Percentiles rank a stretch among this genome's conserved stretches.
phyloP scores from a whole-genome alignment of 2,797 vertebrate species.

The Mormyrus hasselquistii region DNA sequence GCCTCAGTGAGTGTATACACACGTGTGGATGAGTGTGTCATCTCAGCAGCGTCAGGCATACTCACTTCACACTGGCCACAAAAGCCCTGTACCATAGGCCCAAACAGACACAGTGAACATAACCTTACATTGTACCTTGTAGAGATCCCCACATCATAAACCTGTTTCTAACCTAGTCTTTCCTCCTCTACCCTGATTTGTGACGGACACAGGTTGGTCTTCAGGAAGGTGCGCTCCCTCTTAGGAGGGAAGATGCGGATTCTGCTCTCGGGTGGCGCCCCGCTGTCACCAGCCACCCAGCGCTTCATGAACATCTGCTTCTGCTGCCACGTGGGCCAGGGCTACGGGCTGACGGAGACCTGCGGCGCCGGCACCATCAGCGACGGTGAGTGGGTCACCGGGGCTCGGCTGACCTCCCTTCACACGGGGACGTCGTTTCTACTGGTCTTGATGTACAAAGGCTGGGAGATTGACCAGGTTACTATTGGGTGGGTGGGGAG shows the following conservation, averaged over 20 bases:
- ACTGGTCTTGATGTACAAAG: not conserved
- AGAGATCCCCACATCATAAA: not conserved
- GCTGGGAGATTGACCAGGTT: slow-evolving; percentile 34
- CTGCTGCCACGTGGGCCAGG: slow-evolving; percentile 91
- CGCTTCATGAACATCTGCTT: slow-evolving; percentile 97
- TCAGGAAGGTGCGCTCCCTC: slow-evolving; percentile 78
- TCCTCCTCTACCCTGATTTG: not conserved
- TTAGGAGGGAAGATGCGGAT: slow-evolving; percentile 79
- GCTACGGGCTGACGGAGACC: slow-evolving; percentile 90
- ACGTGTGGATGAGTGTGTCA: not conserved
- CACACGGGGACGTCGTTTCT: not conserved
- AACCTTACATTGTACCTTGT: not conserved
- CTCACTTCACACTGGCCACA: not conserved
- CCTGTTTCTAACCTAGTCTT: not conserved
- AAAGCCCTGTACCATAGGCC: not conserved
- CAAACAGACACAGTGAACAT: not conserved
- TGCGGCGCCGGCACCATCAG: slow-evolving; percentile 84
- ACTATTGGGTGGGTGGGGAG: slow-evolving; percentile 42
- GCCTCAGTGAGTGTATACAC: not conserved
- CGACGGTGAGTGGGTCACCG: slow-evolving; percentile 60
- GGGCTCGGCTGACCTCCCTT: no score
- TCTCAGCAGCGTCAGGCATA: not conserved
- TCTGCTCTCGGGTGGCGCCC: slow-evolving; percentile 85
- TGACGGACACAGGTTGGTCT: slow-evolving; percentile 68
- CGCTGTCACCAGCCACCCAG: slow-evolving; percentile 85